phyloP scores from a whole-genome alignment of 2,888 invertebrate genomes.

The Amorpha juglandis region DNA sequence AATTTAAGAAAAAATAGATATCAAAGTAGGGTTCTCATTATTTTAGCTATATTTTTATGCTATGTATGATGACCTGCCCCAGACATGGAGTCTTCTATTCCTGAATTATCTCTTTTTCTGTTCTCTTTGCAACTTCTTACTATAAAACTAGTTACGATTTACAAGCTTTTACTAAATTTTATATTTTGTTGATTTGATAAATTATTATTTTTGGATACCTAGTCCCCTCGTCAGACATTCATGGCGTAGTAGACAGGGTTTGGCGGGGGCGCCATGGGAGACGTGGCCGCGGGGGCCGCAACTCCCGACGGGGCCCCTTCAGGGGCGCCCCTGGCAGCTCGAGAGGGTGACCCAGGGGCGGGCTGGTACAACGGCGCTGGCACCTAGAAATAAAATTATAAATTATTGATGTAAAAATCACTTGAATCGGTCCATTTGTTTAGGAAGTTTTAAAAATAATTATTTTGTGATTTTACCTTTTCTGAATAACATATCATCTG shows the following conservation, averaged over 20 bases:
- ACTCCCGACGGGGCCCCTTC: constrained; percentile 82
- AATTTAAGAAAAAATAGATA: no score
- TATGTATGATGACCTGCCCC: no score
- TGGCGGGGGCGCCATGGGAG: constrained; percentile 72
- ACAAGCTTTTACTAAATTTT: no score
- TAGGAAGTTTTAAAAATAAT: background rate
- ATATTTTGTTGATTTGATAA: no score
- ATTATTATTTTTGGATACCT: constrained; percentile 57
- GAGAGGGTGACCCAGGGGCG: constrained; percentile 85
- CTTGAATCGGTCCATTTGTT: background rate
- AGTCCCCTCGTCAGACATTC: constrained; percentile 92
- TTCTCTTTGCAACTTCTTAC: no score
- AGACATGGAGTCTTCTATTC: no score
- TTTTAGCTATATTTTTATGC: no score
- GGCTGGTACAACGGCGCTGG: constrained; percentile 78
- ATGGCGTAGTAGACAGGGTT: constrained; percentile 91
- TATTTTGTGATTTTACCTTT: constrained; percentile 58
- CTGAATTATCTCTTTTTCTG: no score
- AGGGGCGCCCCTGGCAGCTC: constrained; percentile 88
- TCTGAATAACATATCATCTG: constrained; percentile 83
- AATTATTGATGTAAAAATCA: background rate
- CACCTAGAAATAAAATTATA: constrained; percentile 55
- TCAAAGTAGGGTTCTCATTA: no score
- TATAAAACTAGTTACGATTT: no score
- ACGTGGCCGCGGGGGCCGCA: constrained; percentile 78